Percentiles rank a stretch among this genome's conserved stretches.
These are phyloP conservation scores for Hippopotamus amphibius DNA, from an alignment of 2,113 vertebrate species.

Conservation along the genomic window DNA sequence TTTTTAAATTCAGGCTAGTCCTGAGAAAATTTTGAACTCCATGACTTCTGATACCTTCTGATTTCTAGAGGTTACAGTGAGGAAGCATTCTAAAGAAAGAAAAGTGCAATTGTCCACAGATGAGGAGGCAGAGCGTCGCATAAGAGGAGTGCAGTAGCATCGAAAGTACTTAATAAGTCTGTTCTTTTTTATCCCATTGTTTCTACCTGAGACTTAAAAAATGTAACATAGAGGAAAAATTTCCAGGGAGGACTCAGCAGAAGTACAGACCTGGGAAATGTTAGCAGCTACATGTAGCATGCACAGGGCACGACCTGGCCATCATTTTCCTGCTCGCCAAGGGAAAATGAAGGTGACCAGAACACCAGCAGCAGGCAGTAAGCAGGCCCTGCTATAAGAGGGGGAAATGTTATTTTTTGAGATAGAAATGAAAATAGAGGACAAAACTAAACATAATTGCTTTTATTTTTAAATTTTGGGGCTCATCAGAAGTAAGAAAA, in stretches of 20 bases:
- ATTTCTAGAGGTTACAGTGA: constrained; percentile 13
- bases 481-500: not conserved
- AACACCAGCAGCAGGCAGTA: not conserved
- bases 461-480: not conserved
- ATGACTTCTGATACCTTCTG: constrained; percentile 1
- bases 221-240: not conserved
- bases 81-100: not conserved
- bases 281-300: not conserved
- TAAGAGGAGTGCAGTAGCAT: not conserved
- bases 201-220: not conserved
- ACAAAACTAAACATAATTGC: not conserved
- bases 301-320: not conserved
- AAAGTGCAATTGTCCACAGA: not conserved
- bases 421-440: not conserved
- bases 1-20: constrained; percentile 43
- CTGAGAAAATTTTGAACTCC: not conserved
- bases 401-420: not conserved
- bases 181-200: not conserved
- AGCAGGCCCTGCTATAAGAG: not conserved
- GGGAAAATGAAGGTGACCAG: not conserved
- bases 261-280: not conserved
- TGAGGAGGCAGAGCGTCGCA: not conserved
- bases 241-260: not conserved
- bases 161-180: not conserved
- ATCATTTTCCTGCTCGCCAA: not conserved